phyloP scores from a whole-genome alignment of 2,113 vertebrate species.

The Mustelus asterias region DNA sequence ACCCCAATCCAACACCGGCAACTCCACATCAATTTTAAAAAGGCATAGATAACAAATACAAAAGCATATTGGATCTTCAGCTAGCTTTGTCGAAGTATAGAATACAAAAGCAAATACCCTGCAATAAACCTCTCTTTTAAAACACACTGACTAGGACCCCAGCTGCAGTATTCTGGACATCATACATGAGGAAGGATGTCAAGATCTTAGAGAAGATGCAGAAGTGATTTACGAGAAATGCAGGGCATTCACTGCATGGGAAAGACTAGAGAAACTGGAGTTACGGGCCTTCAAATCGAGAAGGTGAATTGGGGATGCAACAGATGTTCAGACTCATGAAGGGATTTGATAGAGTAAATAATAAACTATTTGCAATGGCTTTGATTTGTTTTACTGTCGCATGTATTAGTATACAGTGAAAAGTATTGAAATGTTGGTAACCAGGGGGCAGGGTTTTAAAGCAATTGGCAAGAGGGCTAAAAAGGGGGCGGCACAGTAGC shows the following conservation, averaged over 20 bases:
- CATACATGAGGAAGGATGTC: not conserved
- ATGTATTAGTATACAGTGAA: too few species aligned
- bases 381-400: too few species aligned
- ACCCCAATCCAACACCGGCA: too few species aligned
- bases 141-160: not conserved
- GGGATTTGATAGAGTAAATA: not conserved
- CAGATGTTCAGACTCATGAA: not conserved
- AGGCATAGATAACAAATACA: too few species aligned
- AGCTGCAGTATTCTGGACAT: not conserved
- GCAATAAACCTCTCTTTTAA: not conserved
- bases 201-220: not conserved
- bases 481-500: too few species aligned
- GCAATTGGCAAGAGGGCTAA: not conserved
- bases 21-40: too few species aligned
- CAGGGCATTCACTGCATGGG: not conserved
- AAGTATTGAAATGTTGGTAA: not conserved
- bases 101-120: not conserved
- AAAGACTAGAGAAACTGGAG: not conserved
- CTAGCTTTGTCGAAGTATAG: not conserved
- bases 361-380: not conserved
- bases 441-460: not conserved
- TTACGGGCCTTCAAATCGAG: not conserved
- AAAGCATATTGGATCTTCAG: not conserved
- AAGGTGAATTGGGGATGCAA: not conserved
- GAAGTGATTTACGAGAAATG: not conserved